Evolutionary conservation across 2,113 vertebrate species (phyloP).

Genomic region (Grammomys dolichurus): DNA sequence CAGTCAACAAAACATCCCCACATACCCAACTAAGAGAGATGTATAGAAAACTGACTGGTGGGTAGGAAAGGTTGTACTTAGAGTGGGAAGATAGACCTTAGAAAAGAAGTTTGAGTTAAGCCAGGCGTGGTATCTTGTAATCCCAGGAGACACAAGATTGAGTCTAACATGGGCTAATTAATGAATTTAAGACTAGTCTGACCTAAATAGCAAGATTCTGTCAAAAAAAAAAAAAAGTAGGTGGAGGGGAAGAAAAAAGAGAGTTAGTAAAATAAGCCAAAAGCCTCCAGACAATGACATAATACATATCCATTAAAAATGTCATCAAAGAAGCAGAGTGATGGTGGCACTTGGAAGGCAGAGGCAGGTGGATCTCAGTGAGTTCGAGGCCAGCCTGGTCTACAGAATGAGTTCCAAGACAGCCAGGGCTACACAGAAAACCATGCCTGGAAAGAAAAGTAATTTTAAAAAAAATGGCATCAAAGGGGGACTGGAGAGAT

Average conservation of each 20-base stretch:
- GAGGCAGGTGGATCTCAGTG: background rate
- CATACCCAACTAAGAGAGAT: background rate
- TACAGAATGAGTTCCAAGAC: background rate
- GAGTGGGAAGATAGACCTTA: background rate
- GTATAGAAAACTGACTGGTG: background rate
- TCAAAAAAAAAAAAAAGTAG: background rate
- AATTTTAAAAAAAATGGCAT: too few relatives aligned
- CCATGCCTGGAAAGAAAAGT: background rate
- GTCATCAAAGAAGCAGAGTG: background rate
- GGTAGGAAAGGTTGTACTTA: background rate
- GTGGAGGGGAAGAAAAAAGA: background rate
- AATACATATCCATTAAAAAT: slow-evolving; percentile 32
- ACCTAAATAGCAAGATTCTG: background rate
- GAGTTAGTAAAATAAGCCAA: background rate
- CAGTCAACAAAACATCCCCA: slow-evolving; percentile 9
- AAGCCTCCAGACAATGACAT: slow-evolving; percentile 5
- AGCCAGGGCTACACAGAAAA: background rate
- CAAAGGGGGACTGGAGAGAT: too few relatives aligned
- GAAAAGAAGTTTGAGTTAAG: slow-evolving; percentile 2
- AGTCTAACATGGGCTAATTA: background rate
- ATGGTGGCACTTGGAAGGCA: background rate
- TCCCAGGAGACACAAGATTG: background rate
- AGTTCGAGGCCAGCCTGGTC: background rate
- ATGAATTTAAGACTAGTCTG: background rate
- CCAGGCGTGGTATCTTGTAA: background rate